phyloP scores from a whole-genome alignment of 1,140 invertebrate species.

The Eubasilissa regina region DNA sequence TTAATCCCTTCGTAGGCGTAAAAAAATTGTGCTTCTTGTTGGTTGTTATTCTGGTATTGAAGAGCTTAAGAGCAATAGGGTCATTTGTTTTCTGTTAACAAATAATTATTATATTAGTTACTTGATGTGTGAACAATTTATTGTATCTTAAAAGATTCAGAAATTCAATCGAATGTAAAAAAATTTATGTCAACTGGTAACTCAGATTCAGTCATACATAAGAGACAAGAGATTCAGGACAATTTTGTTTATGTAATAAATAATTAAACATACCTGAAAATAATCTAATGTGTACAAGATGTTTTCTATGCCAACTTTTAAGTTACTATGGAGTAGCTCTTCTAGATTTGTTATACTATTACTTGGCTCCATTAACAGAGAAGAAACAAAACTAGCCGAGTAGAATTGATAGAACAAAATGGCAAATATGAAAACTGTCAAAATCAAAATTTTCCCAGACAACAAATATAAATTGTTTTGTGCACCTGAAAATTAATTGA shows the following conservation, averaged over 20 bases:
- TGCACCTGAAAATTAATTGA: constrained; percentile 64
- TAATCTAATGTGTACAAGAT: constrained; percentile 76
- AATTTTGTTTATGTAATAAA: background rate
- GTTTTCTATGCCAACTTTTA: constrained; percentile 76
- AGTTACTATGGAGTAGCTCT: constrained; percentile 75
- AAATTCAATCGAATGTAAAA: no score
- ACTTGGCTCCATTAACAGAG: constrained; percentile 77
- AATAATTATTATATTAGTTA: no score
- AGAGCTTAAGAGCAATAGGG: constrained; percentile 71
- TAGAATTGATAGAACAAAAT: constrained; percentile 81
- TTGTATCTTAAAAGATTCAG: no score
- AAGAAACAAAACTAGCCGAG: constrained; percentile 82
- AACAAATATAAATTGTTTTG: constrained; percentile 68
- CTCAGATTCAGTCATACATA: background rate
- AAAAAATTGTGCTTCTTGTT: constrained; percentile 62
- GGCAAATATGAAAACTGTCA: constrained; percentile 77
- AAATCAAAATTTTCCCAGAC: constrained; percentile 75
- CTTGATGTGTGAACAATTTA: no score
- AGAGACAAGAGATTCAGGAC: background rate
- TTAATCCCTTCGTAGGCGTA: constrained; percentile 64
- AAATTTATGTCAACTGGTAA: no score
- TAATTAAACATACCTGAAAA: constrained; percentile 71
- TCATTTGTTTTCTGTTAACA: constrained; percentile 72
- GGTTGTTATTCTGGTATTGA: constrained; percentile 69
- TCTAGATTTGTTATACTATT: constrained; percentile 76